phyloP scores from a whole-genome alignment of 2,797 vertebrate genomes.

The Diglossa cyanea region DNA sequence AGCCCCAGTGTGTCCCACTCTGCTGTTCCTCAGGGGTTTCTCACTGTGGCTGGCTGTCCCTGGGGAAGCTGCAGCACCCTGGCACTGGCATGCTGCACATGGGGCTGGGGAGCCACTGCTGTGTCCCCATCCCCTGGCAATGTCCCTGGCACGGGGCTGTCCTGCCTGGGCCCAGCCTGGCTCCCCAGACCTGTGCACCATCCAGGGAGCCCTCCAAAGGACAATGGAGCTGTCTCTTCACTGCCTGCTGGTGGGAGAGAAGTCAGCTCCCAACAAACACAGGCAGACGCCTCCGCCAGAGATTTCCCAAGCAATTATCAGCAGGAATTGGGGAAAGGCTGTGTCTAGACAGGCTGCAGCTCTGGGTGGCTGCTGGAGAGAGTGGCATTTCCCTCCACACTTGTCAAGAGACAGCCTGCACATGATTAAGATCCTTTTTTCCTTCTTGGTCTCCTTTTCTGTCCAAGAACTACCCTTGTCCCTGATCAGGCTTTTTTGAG shows the following conservation, averaged over 20 bases:
- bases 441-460: background rate
- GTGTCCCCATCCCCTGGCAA: rapidly evolving
- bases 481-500: background rate
- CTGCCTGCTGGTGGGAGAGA: rapidly evolving
- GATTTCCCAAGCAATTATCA: conserved; percentile 25
- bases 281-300: background rate
- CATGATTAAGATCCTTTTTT: background rate
- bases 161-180: background rate
- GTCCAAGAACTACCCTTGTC: background rate
- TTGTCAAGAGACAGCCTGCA: conserved; percentile 40
- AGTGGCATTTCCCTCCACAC: conserved; percentile 45
- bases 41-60: rapidly evolving
- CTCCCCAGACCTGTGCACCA: rapidly evolving
- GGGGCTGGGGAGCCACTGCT: background rate
- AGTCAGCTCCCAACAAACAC: background rate
- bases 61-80: rapidly evolving
- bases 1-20: background rate
- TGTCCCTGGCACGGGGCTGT: rapidly evolving
- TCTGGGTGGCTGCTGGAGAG: conserved; percentile 52
- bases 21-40: background rate
- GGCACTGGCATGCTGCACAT: background rate
- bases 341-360: conserved; percentile 73
- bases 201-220: background rate
- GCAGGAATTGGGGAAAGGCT: conserved; percentile 51
- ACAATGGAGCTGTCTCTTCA: rapidly evolving